These are phyloP conservation scores for Nineta flava DNA, from an alignment of 2,888 invertebrate species.

Conservation along the genomic window DNA sequence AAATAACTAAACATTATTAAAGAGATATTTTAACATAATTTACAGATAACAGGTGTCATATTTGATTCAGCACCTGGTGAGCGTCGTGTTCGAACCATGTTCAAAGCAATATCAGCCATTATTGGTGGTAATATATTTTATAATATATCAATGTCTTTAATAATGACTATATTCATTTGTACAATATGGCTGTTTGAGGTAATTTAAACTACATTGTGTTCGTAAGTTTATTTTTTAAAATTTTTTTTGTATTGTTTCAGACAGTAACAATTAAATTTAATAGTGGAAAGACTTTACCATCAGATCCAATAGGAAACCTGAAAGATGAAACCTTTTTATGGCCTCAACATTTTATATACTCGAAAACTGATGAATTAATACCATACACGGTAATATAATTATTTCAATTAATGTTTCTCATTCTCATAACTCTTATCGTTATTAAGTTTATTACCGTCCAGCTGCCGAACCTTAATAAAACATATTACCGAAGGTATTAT, in stretches of 20 bases:
- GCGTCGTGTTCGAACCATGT: slow-evolving; percentile 37
- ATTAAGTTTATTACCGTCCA: no score
- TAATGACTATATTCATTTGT: slow-evolving; percentile 37
- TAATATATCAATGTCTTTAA: slow-evolving; percentile 36
- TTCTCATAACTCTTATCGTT: no score
- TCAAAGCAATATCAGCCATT: slow-evolving; percentile 43
- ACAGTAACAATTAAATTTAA: slow-evolving; percentile 1
- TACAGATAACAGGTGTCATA: slow-evolving; percentile 43
- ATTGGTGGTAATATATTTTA: slow-evolving; percentile 38
- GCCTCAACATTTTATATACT: slow-evolving; percentile 59
- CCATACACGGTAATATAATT: slow-evolving; percentile 35
- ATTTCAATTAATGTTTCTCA: no score
- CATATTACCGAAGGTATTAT: no score
- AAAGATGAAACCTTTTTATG: slow-evolving; percentile 40
- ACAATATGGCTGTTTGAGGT: slow-evolving; percentile 45
- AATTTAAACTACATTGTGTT: slow-evolving; percentile 7
- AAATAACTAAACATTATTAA: no score
- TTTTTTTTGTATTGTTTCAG: not conserved
- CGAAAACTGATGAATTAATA: slow-evolving; percentile 51
- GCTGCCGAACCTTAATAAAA: no score
- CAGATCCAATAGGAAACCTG: slow-evolving; percentile 40
- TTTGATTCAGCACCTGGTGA: slow-evolving; percentile 59
- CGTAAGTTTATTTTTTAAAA: not conserved
- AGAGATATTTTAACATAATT: not conserved
- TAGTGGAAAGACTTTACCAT: slow-evolving; percentile 20